A percentile compares a stretch with the other conserved stretches of the same genome.
These are phyloP conservation scores for Hozukius guyotensis DNA, from an alignment of 2,797 vertebrate species.

Conservation along the genomic window DNA sequence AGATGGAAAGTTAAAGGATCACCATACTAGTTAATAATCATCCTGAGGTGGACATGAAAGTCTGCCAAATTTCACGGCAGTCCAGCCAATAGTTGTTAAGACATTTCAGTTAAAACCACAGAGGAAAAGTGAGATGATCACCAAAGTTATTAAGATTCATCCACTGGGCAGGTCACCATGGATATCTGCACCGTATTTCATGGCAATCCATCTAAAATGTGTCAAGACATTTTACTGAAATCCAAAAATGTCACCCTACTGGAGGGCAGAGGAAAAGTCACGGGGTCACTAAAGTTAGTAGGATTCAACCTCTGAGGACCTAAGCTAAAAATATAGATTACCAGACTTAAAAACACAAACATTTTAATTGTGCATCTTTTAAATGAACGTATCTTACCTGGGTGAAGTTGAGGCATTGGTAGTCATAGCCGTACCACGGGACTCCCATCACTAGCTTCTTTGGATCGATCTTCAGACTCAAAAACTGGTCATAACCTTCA, in stretches of 20 bases:
- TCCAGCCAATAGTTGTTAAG: neutral
- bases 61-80: neutral
- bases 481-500: conserved; percentile 89
- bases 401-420: conserved; percentile 87
- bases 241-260: neutral
- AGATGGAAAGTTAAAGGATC: neutral
- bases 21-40: neutral
- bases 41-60: neutral
- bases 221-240: neutral
- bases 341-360: neutral
- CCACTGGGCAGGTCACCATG: neutral
- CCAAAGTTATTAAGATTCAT: neutral
- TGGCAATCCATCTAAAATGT: neutral
- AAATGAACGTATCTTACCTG: conserved; percentile 75
- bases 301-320: neutral
- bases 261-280: neutral
- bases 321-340: neutral
- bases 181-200: neutral
- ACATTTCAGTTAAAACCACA: neutral
- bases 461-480: conserved; percentile 86
- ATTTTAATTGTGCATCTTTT: neutral
- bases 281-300: neutral
- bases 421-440: conserved; percentile 98
- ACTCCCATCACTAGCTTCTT: conserved; percentile 96
- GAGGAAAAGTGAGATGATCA: neutral